Evolutionary conservation across 2,888 invertebrate genomes (phyloP), one percentile per base, ranked within the genome.

Genomic region (Falcaria lacertinaria): DNA sequence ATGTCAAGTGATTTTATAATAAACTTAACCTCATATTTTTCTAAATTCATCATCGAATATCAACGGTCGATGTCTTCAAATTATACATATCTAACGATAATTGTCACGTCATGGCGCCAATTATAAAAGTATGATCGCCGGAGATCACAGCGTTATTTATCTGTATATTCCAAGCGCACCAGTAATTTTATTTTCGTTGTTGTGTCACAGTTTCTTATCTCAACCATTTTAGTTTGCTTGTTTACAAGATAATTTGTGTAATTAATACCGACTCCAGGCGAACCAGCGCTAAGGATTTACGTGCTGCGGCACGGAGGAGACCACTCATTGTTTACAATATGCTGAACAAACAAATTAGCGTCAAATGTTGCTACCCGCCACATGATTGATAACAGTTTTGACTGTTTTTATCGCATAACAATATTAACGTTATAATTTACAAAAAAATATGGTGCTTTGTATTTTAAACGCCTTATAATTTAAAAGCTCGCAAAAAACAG

Each of bases 361-460:
- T 54, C 55, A 46, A 39, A 44, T 33, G 40, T 22, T 39, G 43
- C 47, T 41, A 45, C 43, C 42, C 48, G 48, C 47, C 19, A 34
- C 38, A 40, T 55, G 56, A 56, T 58, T 50, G 51, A 52, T 58
- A 45, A 7, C 25, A 40, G 45, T 44, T 34, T 36, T 43, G 33
- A 14, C 44, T 49, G 37, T 37, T 37, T 37, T 51, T 51, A 50
- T 36, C 43, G 41, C 49, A 35, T 22, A 41, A 44, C 48, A 44
- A 47, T 44, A 33, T 49, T 47, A 41, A 47, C 2, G 28, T 22
- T 22, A 36, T 19, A 19, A 36, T 13, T 36, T 19, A 36, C 19
- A 36, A 22, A 22, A 7, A 22, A 22, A 7, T 6, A 22, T 6
- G 22, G 7, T 7, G 22, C 1, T 22, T 22, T 22, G 7, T 1